phyloP scores from a whole-genome alignment of 92 coral and sea anemone species.

The Siderastrea radians region DNA sequence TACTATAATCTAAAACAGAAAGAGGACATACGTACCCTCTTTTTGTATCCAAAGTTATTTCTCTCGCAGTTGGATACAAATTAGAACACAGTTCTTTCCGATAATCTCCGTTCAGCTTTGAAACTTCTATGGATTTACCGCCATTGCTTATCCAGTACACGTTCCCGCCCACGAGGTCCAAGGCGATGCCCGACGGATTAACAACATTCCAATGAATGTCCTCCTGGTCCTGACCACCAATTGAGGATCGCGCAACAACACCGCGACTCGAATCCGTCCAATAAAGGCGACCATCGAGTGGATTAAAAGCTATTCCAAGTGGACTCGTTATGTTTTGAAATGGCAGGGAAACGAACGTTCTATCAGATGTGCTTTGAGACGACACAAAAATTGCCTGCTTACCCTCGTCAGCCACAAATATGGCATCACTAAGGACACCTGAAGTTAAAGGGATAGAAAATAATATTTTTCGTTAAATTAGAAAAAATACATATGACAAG shows the following conservation, averaged over 20 bases:
- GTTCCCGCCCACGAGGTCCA: slow-evolving; percentile 71
- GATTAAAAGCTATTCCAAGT: slow-evolving; percentile 70
- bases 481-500: too few relatives aligned
- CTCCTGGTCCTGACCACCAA: slow-evolving; percentile 67
- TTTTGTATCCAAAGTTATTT: slow-evolving; percentile 64
- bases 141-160: slow-evolving; percentile 69
- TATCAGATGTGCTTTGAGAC: neutral
- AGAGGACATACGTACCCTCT: slow-evolving; percentile 42
- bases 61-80: slow-evolving; percentile 53
- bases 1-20: too few relatives aligned
- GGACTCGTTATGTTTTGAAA: slow-evolving; percentile 30
- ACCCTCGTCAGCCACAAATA: neutral
- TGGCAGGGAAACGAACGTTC: neutral
- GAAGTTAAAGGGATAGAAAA: neutral
- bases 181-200: slow-evolving; percentile 68
- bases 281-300: slow-evolving; percentile 73
- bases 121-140: slow-evolving; percentile 65
- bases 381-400: neutral
- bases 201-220: slow-evolving; percentile 44
- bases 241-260: slow-evolving; percentile 61
- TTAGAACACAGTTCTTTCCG: slow-evolving; percentile 53
- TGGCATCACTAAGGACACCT: slow-evolving; percentile 1
- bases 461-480: too few relatives aligned
- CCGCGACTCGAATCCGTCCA: slow-evolving; percentile 75
- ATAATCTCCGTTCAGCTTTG: slow-evolving; percentile 62